Base-by-base conservation (phyloP, 2,888 invertebrate genomes). In the Pristionchus maxplancki region DNA sequence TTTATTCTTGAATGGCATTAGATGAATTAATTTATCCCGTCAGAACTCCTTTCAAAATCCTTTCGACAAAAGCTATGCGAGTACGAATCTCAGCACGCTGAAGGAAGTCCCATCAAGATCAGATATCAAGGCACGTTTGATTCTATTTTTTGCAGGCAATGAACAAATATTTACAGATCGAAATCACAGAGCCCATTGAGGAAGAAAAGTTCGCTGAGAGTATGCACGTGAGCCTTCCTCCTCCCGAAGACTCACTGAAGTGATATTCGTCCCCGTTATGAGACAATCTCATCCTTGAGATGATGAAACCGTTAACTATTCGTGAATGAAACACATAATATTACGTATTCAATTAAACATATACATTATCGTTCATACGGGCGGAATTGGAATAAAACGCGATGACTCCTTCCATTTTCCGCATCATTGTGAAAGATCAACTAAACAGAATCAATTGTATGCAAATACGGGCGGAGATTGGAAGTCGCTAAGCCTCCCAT, bases 1-100 rank as follows among this genome's bases (percentile, higher is more conserved):
- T n/a, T n/a, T n/a, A n/a, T n/a, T n/a, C n/a, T n/a, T n/a, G n/a
- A n/a, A n/a, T n/a, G n/a, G n/a, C n/a, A n/a, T n/a, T n/a, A n/a
- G n/a, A n/a, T n/a, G n/a, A n/a, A n/a, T n/a, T n/a, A n/a, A n/a
- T n/a, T n/a, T n/a, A n/a, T n/a, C n/a, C n/a, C n/a, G 6, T 44
- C 44, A 53, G 50, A 83, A 34, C 3, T 53, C 82, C 31, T 50
- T 53, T 24, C 82, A 31, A 50, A 81, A n/a, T 34, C 82, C 82
- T 1, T 83, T 83, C 53, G 82, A 83, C 3, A 83, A 83, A 34
- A 53, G 53, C 37, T 82, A 82, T n/a, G 50, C 78, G 50, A 74
- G 11, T 24, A 17, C 40, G 11, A 44, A 48, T 74, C 71, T 74
- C 24, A 17, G 78, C 8, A 40, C 78, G 5, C 28, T 78, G 48